These are phyloP conservation scores for Zootermopsis nevadensis DNA, from an alignment of 2,888 invertebrate species.

Conservation along the genomic window DNA sequence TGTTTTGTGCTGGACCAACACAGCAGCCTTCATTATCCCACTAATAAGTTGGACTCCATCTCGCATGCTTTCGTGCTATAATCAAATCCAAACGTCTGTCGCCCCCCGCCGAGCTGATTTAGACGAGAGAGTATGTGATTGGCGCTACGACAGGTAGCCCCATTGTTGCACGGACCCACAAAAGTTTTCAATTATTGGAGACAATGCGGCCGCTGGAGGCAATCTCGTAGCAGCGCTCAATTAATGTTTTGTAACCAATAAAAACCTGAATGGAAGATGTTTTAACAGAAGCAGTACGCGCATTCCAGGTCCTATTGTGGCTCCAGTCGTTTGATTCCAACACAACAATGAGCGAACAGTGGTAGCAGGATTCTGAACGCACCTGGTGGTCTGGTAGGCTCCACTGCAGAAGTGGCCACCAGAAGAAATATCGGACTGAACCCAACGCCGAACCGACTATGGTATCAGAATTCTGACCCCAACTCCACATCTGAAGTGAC, in stretches of 20 bases:
- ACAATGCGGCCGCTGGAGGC: constrained; percentile 45
- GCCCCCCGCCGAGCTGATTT: constrained; percentile 27
- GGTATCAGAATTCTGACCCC: no score
- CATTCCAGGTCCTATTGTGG: constrained; percentile 10
- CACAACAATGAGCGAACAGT: constrained; percentile 28
- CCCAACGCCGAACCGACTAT: not conserved
- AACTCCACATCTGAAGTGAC: no score
- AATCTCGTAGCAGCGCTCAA: constrained; percentile 31
- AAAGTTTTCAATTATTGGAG: constrained; percentile 53
- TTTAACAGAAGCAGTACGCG: constrained; percentile 32
- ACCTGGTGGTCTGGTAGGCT: constrained; percentile 4
- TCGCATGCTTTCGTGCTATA: constrained; percentile 3
- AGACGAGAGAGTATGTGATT: constrained; percentile 20
- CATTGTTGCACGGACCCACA: constrained; percentile 40
- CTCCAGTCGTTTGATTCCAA: constrained; percentile 12
- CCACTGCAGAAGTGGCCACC: not conserved
- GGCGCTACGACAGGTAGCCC: constrained; percentile 26
- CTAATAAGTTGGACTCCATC: constrained; percentile 26
- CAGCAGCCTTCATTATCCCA: not conserved
- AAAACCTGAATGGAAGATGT: constrained; percentile 34
- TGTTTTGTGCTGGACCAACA: no score
- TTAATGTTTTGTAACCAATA: constrained; percentile 38
- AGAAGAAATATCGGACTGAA: not conserved
- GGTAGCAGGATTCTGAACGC: constrained; percentile 1
- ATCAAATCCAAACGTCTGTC: not conserved